A percentile compares a stretch with the other conserved stretches of the same genome.
These are phyloP conservation scores for Gasterosteus nipponicus DNA, from an alignment of 2,113 vertebrate genomes.

Conservation along the genomic window DNA sequence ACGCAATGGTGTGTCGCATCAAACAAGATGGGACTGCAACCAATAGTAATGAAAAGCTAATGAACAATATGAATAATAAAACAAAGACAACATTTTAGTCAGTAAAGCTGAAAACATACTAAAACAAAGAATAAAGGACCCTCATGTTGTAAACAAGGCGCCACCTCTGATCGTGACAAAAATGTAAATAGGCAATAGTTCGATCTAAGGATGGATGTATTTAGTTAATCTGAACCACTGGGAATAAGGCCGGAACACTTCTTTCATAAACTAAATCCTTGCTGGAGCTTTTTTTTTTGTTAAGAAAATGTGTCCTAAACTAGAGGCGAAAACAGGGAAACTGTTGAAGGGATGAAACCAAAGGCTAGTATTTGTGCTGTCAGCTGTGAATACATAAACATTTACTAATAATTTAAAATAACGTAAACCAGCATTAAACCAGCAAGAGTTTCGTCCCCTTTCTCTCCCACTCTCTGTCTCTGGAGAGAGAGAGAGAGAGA, in stretches of 20 bases:
- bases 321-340: neutral
- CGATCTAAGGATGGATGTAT: neutral
- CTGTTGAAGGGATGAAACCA: neutral
- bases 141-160: neutral
- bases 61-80: neutral
- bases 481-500: slow-evolving; percentile 10
- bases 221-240: neutral
- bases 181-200: neutral
- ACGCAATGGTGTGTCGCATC: neutral
- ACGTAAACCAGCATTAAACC: neutral
- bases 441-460: neutral
- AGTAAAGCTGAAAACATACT: neutral
- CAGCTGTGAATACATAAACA: neutral
- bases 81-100: neutral
- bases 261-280: neutral
- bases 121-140: neutral
- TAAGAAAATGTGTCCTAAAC: neutral
- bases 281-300: neutral
- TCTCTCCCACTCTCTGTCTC: neutral
- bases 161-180: neutral
- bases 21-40: neutral
- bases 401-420: neutral
- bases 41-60: neutral
- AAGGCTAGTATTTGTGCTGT: neutral
- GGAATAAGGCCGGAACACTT: neutral